These are phyloP conservation scores for Oryzias dopingdopingensis DNA, from an alignment of 2,797 vertebrate species.

Conservation along the genomic window DNA sequence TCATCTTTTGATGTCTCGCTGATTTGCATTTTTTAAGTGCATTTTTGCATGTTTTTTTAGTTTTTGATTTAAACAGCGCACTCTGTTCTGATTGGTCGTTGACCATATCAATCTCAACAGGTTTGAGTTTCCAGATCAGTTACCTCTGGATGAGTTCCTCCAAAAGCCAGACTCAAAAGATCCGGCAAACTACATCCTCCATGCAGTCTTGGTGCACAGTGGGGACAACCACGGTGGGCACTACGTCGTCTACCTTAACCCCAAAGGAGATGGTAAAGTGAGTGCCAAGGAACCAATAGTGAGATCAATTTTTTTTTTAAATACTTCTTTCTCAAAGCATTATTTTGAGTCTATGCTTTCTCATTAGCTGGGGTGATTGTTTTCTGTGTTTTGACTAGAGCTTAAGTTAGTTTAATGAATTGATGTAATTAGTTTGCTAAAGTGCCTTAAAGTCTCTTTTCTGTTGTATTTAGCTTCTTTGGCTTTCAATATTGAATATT, in stretches of 20 bases:
- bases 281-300: conserved; percentile 85
- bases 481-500: too few relatives aligned
- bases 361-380: background rate
- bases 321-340: conserved; percentile 44
- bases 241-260: conserved; percentile 99
- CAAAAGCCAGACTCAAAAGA: conserved; percentile 98
- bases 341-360: background rate
- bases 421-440: too few relatives aligned
- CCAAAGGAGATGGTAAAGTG: conserved; percentile 98
- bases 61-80: too few relatives aligned
- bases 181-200: conserved; percentile 97
- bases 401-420: background rate
- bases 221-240: conserved; percentile 99
- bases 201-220: conserved; percentile 96
- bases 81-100: too few relatives aligned
- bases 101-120: conserved; percentile 58
- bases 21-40: too few relatives aligned
- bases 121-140: conserved; percentile 98
- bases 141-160: conserved; percentile 97
- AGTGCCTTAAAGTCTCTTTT: too few relatives aligned
- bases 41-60: too few relatives aligned
- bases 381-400: background rate
- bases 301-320: conserved; percentile 64
- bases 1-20: too few relatives aligned
- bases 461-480: too few relatives aligned